phyloP scores from a whole-genome alignment of 2,888 invertebrate genomes.

The Parthenolecanium corni region DNA sequence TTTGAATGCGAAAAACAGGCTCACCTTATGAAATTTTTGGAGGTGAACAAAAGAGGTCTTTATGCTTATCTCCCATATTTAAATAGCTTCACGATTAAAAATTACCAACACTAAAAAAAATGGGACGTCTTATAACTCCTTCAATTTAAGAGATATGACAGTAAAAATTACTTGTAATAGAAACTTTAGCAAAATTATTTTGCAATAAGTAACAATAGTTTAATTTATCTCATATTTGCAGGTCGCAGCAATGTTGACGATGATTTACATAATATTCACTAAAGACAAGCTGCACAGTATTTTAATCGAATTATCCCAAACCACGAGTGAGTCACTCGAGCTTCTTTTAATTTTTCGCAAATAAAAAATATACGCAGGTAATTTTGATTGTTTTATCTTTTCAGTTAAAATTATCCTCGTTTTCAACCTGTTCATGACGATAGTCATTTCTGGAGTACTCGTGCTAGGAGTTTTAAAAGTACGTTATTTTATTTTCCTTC shows the following conservation, averaged over 20 bases:
- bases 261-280: conserved; percentile 19
- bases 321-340: conserved; percentile 3
- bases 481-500: conserved; percentile 37
- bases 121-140: not conserved
- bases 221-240: not conserved
- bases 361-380: not conserved
- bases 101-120: not conserved
- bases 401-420: conserved; percentile 64
- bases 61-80: too few relatives aligned
- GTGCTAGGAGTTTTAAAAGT: conserved; percentile 65
- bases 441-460: conserved; percentile 63
- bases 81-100: too few relatives aligned
- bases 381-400: conserved; percentile 37
- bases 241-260: conserved; percentile 12
- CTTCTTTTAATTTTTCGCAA: not conserved
- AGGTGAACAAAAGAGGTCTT: too few relatives aligned
- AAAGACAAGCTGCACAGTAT: conserved; percentile 14
- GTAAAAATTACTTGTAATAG: too few relatives aligned
- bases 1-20: too few relatives aligned
- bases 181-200: too few relatives aligned
- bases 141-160: too few relatives aligned
- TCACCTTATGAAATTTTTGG: too few relatives aligned
- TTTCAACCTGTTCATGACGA: conserved; percentile 69
- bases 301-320: conserved; percentile 17
- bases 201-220: not conserved